Percentiles rank a stretch among this genome's conserved stretches.
Evolutionary conservation across 37 sponge, comb jelly and placozoan species (phyloP).

Genomic region (Chondrosia reniformis): DNA sequence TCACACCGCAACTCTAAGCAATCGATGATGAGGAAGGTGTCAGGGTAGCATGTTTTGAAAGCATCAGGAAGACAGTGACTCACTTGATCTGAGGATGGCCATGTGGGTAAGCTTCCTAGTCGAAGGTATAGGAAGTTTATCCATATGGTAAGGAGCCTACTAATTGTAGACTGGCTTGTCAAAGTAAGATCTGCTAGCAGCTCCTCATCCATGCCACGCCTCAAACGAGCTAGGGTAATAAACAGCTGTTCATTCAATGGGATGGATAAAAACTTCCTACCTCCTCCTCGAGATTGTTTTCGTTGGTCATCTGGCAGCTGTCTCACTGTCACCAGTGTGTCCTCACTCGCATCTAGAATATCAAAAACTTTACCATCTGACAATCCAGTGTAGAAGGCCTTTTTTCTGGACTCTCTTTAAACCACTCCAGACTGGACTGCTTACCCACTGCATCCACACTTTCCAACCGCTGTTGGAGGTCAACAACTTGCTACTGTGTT

Average conservation of each 20-base stretch:
- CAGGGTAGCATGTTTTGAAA: constrained; percentile 30
- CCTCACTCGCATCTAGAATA: not conserved
- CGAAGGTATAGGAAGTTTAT: constrained; percentile 30
- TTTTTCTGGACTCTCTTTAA: not conserved
- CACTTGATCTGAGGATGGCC: constrained; percentile 26
- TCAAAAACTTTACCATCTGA: not conserved
- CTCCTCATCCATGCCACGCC: too few species aligned
- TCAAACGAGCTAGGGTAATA: not conserved
- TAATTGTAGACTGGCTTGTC: constrained; percentile 29
- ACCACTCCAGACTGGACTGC: not conserved
- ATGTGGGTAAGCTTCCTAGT: constrained; percentile 20
- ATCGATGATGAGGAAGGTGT: constrained; percentile 30
- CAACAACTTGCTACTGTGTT: not conserved
- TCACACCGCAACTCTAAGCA: not conserved
- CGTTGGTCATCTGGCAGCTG: not conserved
- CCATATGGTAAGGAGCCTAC: constrained; percentile 9
- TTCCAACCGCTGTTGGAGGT: not conserved
- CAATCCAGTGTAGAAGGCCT: not conserved
- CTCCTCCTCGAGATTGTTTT: not conserved
- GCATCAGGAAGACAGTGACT: constrained; percentile 6
- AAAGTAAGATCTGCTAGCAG: constrained; percentile 2
- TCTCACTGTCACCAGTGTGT: constrained; percentile 1
- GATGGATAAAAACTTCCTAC: not conserved
- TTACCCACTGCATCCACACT: not conserved
- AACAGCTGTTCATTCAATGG: not conserved